Percentiles rank a stretch among this genome's conserved stretches.
Evolutionary conservation across 2,888 invertebrate species (phyloP).

Genomic region (Lacanobia oleracea): DNA sequence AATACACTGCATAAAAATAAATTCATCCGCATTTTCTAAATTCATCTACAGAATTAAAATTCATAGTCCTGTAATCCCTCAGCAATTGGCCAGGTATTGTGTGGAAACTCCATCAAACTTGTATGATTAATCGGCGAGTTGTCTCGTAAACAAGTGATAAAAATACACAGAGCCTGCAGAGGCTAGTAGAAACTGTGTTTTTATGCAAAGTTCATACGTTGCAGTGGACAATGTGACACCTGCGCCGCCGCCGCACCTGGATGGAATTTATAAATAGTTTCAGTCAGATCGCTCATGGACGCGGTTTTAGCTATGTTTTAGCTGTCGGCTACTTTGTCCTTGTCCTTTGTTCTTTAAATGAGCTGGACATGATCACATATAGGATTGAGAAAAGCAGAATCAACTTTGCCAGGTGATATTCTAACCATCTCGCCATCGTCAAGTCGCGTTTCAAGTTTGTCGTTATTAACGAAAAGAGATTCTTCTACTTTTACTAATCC

Average conservation of each 20-base stretch:
- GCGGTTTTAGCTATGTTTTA: constrained; percentile 51
- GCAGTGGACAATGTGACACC: constrained; percentile 86
- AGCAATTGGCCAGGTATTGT: constrained; percentile 46
- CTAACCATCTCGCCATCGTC: neutral
- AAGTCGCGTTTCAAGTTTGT: neutral
- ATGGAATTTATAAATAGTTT: constrained; percentile 85
- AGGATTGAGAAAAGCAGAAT: neutral
- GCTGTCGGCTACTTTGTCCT: constrained; percentile 26
- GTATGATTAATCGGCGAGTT: constrained; percentile 53
- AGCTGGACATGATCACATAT: neutral
- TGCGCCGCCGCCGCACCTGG: constrained; percentile 84
- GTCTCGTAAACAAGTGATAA: constrained; percentile 62
- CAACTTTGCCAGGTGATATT: neutral
- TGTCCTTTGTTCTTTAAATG: constrained; percentile 18
- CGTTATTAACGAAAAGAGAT: neutral
- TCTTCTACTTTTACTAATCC: constrained; percentile 20
- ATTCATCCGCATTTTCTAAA: constrained; percentile 21
- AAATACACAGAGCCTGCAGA: constrained; percentile 59
- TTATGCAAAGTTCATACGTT: constrained; percentile 86
- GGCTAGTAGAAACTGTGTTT: constrained; percentile 74
- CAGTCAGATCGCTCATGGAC: constrained; percentile 71
- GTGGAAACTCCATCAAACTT: constrained; percentile 58
- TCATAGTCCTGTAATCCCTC: constrained; percentile 45
- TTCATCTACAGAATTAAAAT: constrained; percentile 23
- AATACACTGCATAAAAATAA: constrained; percentile 9